phyloP scores from a whole-genome alignment of 2,113 vertebrate species.

The Colossoma macropomum region DNA sequence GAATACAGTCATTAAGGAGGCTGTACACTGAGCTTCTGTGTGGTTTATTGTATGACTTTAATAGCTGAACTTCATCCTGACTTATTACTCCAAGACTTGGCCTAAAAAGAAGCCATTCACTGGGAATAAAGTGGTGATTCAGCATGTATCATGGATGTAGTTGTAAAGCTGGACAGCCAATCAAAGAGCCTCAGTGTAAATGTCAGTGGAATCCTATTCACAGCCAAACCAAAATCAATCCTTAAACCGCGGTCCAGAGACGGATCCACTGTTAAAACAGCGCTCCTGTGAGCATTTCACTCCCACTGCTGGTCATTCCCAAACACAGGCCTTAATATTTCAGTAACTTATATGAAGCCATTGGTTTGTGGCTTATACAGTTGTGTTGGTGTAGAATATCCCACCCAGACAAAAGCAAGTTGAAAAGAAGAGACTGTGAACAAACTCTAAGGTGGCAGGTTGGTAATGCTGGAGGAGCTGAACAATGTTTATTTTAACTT shows the following conservation, averaged over 20 bases:
- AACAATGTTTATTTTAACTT: too few relatives aligned
- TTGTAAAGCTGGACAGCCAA: constrained; percentile 20
- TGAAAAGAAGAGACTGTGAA: too few relatives aligned
- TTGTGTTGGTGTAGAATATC: too few relatives aligned
- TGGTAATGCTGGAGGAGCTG: too few relatives aligned
- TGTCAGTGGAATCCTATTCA: constrained; percentile 30
- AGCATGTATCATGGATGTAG: constrained; percentile 35
- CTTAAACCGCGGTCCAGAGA: constrained; percentile 22
- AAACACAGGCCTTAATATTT: neutral
- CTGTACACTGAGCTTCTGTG: constrained; percentile 33
- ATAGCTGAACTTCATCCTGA: constrained; percentile 27
- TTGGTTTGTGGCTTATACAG: too few relatives aligned
- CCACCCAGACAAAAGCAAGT: too few relatives aligned
- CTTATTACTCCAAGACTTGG: neutral
- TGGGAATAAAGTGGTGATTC: constrained; percentile 44
- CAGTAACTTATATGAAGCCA: neutral
- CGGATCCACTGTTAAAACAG: constrained; percentile 16
- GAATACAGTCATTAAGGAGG: neutral
- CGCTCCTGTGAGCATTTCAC: neutral
- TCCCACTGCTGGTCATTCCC: neutral
- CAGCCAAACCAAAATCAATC: constrained; percentile 47
- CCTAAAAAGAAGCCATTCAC: constrained; percentile 45
- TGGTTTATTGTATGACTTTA: constrained; percentile 24
- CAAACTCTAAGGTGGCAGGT: too few relatives aligned
- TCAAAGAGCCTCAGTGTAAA: constrained; percentile 43